Conservation (phyloP, 2,888 invertebrate species). For the Anaspis maculata region DNA sequence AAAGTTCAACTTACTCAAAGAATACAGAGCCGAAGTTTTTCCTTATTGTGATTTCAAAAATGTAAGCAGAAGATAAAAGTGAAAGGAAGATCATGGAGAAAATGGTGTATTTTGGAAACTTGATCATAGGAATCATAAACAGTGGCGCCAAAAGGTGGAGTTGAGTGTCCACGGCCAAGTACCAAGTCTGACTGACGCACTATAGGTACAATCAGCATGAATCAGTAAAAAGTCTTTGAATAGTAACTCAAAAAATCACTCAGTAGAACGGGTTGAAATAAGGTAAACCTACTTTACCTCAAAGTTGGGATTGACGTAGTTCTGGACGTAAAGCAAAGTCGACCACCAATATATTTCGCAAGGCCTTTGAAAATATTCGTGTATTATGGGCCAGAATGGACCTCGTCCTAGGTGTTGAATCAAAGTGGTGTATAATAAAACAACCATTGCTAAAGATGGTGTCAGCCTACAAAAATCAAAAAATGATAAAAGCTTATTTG, state of each 20-base stretch:
- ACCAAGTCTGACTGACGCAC: conserved; percentile 12
- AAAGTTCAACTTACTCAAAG: no score
- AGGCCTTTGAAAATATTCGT: conserved; percentile 2
- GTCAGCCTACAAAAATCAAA: no score
- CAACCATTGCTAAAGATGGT: conserved; percentile 7
- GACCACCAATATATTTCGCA: conserved; percentile 10
- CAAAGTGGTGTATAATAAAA: conserved; percentile 7
- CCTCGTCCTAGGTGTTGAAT: conserved; percentile 9
- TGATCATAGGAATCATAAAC: no score
- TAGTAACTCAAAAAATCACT: conserved; percentile 6
- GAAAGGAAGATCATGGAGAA: no score
- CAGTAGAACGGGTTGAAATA: no score
- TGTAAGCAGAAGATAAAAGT: no score
- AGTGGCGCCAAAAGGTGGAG: conserved; percentile 7
- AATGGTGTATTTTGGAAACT: no score
- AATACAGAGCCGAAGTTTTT: no score
- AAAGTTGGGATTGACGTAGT: conserved; percentile 8
- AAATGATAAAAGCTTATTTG: no score
- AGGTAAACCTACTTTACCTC: no score
- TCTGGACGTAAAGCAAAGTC: conserved; percentile 8
- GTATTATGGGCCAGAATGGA: conserved; percentile 9
- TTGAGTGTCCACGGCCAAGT: conserved; percentile 10
- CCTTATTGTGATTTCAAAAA: no score
- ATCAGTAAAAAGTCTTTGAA: not conserved
- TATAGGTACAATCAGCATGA: conserved; percentile 1